Conservation (phyloP, 2,797 vertebrate species). For the Gallinago nigripennis region DNA sequence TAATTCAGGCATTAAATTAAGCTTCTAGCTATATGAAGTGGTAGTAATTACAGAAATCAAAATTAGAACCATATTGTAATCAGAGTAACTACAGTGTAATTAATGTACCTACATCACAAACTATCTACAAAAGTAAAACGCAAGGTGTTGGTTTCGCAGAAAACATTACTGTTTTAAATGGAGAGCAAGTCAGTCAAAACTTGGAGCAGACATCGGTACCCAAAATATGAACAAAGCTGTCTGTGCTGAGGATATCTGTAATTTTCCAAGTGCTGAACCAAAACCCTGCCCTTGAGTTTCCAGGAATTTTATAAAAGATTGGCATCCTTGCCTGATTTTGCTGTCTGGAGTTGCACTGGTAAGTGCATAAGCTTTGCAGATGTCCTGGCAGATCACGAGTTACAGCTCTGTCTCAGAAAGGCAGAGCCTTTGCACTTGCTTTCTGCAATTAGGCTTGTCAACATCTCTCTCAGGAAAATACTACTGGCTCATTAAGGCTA, state of each 20-base stretch:
- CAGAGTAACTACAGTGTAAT: conserved; percentile 50
- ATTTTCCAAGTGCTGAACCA: not conserved
- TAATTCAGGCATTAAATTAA: conserved; percentile 69
- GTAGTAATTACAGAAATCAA: conserved; percentile 50
- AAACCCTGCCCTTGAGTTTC: not conserved
- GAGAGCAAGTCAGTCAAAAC: not conserved
- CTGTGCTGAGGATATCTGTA: not conserved
- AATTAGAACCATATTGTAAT: conserved; percentile 60
- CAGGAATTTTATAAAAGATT: not conserved
- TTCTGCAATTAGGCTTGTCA: conserved; percentile 66
- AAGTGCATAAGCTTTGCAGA: not conserved
- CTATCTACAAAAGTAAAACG: conserved; percentile 6
- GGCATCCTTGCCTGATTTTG: not conserved
- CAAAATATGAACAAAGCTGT: not conserved
- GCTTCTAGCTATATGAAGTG: conserved; percentile 42
- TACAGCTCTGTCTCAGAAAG: not conserved
- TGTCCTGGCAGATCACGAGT: not conserved
- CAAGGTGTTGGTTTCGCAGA: not conserved
- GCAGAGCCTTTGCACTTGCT: not conserved
- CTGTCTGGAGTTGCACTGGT: not conserved
- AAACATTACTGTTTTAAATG: not conserved
- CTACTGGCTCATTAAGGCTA: conserved; percentile 67
- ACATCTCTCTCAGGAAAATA: conserved; percentile 45
- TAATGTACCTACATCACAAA: conserved; percentile 15
- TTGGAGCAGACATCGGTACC: not conserved